These are phyloP conservation scores for Solen grandis DNA, from an alignment of 1,140 invertebrate species.

Conservation along the genomic window DNA sequence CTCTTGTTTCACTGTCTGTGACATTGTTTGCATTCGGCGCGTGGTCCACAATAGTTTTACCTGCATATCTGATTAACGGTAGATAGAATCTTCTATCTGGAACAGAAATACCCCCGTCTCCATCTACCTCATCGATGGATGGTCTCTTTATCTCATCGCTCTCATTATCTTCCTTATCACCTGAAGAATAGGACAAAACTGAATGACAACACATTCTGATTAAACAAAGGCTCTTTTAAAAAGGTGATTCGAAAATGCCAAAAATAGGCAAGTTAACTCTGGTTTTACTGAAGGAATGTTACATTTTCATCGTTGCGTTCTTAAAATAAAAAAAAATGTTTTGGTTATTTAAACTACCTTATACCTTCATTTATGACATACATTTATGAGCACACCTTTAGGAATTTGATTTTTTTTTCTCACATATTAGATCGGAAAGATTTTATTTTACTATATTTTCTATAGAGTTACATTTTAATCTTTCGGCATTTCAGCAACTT, in stretches of 20 bases:
- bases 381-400: no score
- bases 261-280: background rate
- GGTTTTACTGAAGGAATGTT: background rate
- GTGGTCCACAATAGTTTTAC: background rate
- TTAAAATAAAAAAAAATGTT: no score
- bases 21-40: background rate
- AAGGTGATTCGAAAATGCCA: background rate
- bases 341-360: no score
- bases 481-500: no score
- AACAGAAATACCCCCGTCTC: conserved; percentile 2
- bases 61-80: conserved; percentile 14
- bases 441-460: no score
- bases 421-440: no score
- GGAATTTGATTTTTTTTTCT: no score
- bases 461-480: no score
- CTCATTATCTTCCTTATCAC: background rate
- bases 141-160: background rate
- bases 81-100: conserved; percentile 12
- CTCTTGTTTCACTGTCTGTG: background rate
- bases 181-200: no score
- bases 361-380: no score
- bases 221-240: background rate
- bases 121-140: conserved; percentile 33
- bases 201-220: no score
- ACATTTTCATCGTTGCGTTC: no score